Conservation (phyloP, 1,140 invertebrate genomes). For the Megathymus violae region DNA sequence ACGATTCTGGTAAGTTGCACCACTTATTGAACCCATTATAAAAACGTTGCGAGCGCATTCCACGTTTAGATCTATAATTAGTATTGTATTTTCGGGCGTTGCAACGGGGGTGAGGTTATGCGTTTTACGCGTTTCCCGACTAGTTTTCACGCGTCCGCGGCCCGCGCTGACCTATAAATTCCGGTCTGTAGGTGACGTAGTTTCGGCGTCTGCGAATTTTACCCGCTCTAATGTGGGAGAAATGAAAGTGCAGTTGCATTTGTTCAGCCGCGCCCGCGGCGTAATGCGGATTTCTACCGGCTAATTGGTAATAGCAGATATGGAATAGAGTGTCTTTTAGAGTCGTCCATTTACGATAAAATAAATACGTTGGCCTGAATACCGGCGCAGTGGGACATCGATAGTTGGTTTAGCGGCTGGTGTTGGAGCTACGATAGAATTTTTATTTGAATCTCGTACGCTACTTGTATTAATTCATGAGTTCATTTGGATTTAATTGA, state of each 20-base stretch:
- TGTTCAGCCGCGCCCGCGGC: constrained; percentile 43
- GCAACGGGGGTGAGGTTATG: constrained; percentile 60
- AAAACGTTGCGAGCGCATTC: constrained; percentile 42
- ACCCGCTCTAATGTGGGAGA: constrained; percentile 33
- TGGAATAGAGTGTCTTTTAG: constrained; percentile 71
- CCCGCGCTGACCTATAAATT: constrained; percentile 38
- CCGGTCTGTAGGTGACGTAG: constrained; percentile 24
- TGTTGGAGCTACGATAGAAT: constrained; percentile 5
- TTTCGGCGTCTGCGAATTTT: constrained; percentile 39
- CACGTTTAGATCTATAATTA: constrained; percentile 54
- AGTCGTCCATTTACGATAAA: constrained; percentile 45
- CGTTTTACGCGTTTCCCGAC: constrained; percentile 55
- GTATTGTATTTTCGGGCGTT: constrained; percentile 66
- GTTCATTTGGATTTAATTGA: constrained; percentile 3
- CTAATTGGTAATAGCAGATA: constrained; percentile 59
- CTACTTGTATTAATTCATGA: constrained; percentile 14
- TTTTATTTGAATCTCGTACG: constrained; percentile 19
- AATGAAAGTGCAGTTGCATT: constrained; percentile 60
- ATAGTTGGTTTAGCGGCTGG: constrained; percentile 9
- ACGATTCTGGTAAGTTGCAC: constrained; percentile 73
- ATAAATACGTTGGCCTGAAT: constrained; percentile 66
- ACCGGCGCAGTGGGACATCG: constrained; percentile 46
- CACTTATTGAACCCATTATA: constrained; percentile 31
- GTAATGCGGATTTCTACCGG: constrained; percentile 50
- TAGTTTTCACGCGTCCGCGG: constrained; percentile 42